Percentiles rank a stretch among this genome's conserved stretches.
Conservation (phyloP, 2,113 vertebrate genomes). For the Cyanoderma ruficeps region DNA sequence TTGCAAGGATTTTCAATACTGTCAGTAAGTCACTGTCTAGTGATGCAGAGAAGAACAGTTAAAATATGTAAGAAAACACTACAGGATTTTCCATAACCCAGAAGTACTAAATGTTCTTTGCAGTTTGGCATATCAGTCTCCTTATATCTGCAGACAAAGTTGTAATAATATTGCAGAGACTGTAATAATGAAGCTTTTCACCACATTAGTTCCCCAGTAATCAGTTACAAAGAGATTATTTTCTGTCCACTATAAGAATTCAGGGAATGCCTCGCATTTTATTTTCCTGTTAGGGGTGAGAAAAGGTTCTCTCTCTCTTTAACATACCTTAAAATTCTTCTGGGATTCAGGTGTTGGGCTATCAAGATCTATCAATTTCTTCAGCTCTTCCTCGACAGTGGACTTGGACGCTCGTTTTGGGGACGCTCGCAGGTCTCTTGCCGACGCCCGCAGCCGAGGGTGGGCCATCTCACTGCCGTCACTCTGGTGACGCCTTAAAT, state of each 20-base stretch:
- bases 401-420: constrained; percentile 88
- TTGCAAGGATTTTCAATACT: neutral
- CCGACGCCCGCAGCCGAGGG: constrained; percentile 84
- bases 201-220: neutral
- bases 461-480: constrained; percentile 85
- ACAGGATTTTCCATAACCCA: neutral
- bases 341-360: constrained; percentile 82
- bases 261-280: neutral
- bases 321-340: constrained; percentile 88
- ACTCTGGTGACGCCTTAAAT: constrained; percentile 89
- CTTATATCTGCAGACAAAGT: neutral
- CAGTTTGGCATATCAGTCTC: neutral
- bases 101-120: neutral
- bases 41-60: neutral
- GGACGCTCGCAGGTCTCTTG: constrained; percentile 88
- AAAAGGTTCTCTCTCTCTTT: neutral
- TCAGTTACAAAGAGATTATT: neutral
- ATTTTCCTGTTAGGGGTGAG: neutral
- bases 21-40: neutral
- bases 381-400: constrained; percentile 92
- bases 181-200: neutral
- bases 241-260: neutral
- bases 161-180: neutral
- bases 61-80: neutral
- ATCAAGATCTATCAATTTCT: constrained; percentile 87